Percentiles rank a stretch among this genome's conserved stretches.
These are phyloP conservation scores for Clarias fuscus DNA, from an alignment of 2,797 vertebrate species.

Conservation along the genomic window DNA sequence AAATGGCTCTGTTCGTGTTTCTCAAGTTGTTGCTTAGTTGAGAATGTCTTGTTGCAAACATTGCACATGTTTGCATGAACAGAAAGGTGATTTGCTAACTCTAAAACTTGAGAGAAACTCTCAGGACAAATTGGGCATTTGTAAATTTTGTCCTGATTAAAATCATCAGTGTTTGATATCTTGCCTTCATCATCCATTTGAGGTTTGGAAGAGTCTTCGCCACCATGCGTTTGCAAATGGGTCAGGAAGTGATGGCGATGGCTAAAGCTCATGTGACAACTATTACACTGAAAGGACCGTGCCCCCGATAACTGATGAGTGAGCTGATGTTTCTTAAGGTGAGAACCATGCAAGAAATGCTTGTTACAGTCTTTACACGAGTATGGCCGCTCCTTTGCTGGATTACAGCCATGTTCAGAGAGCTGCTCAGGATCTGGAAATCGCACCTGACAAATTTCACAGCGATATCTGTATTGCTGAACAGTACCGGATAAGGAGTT, in stretches of 20 bases:
- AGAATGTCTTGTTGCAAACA: slow-evolving; percentile 64
- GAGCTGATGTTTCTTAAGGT: slow-evolving; percentile 74
- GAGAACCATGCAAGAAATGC: slow-evolving; percentile 75
- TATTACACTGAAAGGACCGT: slow-evolving; percentile 67
- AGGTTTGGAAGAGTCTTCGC: slow-evolving; percentile 41
- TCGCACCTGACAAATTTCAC: slow-evolving; percentile 69
- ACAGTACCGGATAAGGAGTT: slow-evolving; percentile 5
- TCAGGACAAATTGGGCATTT: slow-evolving; percentile 73
- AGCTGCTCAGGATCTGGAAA: slow-evolving; percentile 74
- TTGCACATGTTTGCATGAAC: slow-evolving; percentile 67
- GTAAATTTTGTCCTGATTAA: slow-evolving; percentile 55
- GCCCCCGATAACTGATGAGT: slow-evolving; percentile 63
- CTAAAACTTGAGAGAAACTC: slow-evolving; percentile 62
- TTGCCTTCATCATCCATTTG: neutral
- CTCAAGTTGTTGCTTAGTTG: slow-evolving; percentile 59
- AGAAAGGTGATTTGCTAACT: slow-evolving; percentile 71
- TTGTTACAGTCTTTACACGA: slow-evolving; percentile 72
- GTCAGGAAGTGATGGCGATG: slow-evolving; percentile 64
- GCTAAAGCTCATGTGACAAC: slow-evolving; percentile 68
- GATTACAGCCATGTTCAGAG: slow-evolving; percentile 74
- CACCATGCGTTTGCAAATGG: slow-evolving; percentile 70
- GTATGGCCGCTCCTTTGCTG: slow-evolving; percentile 69
- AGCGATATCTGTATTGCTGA: slow-evolving; percentile 70
- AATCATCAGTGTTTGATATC: slow-evolving; percentile 4
- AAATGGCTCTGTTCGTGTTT: slow-evolving; percentile 64